Evolutionary conservation across 2,113 vertebrate genomes (phyloP).

Genomic region (Nicator chloris): DNA sequence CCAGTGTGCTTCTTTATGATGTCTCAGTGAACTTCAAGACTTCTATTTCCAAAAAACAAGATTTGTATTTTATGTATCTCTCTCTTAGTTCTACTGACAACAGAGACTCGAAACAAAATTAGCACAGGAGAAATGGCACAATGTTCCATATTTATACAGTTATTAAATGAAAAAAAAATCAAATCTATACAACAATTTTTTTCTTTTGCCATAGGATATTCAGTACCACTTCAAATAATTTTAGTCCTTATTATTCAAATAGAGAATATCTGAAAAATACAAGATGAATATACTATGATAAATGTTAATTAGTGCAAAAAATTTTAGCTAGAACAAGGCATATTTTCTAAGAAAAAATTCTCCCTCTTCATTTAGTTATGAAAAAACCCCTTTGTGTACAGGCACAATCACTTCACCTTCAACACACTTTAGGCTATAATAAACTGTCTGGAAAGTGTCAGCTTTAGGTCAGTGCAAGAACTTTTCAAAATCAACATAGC

Average conservation of each 20-base stretch:
- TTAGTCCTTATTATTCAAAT: neutral
- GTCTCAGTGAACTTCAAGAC: neutral
- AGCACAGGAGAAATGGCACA: neutral
- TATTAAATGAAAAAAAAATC: neutral
- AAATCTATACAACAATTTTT: neutral
- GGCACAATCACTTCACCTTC: neutral
- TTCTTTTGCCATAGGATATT: neutral
- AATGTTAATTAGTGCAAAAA: neutral
- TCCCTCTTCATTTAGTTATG: neutral
- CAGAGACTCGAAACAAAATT: neutral
- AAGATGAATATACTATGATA: neutral
- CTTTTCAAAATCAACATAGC: neutral
- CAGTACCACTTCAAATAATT: neutral
- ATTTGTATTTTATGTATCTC: neutral
- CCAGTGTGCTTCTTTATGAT: neutral
- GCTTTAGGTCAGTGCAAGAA: neutral
- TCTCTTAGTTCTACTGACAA: neutral
- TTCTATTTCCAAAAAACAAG: neutral
- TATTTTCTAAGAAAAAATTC: neutral
- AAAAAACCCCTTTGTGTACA: fast-evolving
- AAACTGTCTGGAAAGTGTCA: neutral
- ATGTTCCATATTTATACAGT: neutral
- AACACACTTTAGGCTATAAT: neutral
- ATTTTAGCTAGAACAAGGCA: neutral
- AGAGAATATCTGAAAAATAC: neutral